phyloP scores from a whole-genome alignment of 2,113 vertebrate species.

The Phodopus roborovskii region DNA sequence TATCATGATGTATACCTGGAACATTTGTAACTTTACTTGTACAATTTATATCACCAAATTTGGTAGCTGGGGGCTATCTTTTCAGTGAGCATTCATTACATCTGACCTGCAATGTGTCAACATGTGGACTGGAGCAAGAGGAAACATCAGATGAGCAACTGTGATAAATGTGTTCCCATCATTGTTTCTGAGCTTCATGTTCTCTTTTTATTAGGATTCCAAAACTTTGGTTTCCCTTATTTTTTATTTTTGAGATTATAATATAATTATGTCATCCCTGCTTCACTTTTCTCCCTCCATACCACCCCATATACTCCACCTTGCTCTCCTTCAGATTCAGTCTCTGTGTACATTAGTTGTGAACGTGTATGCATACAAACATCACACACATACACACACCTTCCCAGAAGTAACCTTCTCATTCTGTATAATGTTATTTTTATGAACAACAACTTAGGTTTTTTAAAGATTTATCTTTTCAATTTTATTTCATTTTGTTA shows the following conservation, averaged over 20 bases:
- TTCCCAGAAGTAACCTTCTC: not conserved
- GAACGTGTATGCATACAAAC: not conserved
- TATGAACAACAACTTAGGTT: not conserved
- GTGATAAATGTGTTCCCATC: rapidly evolving
- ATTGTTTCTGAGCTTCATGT: not conserved
- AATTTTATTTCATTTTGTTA: not conserved
- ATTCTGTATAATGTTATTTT: not conserved
- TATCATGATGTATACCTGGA: too few relatives aligned
- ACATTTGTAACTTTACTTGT: not conserved
- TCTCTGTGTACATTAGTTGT: not conserved
- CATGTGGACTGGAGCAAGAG: too few relatives aligned
- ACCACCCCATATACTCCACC: too few relatives aligned
- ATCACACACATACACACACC: not conserved
- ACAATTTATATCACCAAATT: too few relatives aligned
- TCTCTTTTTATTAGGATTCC: not conserved
- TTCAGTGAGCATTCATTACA: not conserved
- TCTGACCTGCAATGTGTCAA: not conserved
- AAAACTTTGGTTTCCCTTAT: not conserved
- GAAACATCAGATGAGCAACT: not conserved
- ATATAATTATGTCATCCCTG: not conserved
- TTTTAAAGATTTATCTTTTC: not conserved
- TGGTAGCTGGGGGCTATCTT: not conserved
- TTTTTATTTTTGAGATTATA: not conserved
- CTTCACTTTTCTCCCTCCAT: not conserved
- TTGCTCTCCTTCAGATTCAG: not conserved